Percentiles rank a stretch among this genome's conserved stretches.
Evolutionary conservation across 2,113 vertebrate genomes (phyloP).

Genomic region (Ageneiosus marmoratus): DNA sequence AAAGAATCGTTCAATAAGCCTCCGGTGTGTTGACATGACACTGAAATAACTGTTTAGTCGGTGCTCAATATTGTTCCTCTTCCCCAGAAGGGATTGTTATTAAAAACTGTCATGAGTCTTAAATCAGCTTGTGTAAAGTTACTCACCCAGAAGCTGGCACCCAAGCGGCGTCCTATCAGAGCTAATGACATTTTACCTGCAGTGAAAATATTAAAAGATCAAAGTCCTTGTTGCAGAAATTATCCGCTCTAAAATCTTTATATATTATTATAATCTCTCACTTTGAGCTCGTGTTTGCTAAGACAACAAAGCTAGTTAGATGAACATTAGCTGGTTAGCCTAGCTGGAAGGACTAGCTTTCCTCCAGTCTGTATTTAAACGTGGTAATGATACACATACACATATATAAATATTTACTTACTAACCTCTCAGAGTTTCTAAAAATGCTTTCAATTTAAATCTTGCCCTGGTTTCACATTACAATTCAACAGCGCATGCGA

Average conservation of each 20-base stretch:
- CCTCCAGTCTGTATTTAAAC: not conserved
- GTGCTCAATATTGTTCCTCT: not conserved
- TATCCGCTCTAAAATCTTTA: too few relatives aligned
- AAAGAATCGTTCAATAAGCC: too few relatives aligned
- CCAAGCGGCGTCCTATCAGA: constrained; percentile 24
- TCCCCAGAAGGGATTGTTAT: not conserved
- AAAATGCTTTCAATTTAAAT: not conserved
- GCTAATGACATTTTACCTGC: constrained; percentile 43
- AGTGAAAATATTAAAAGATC: not conserved
- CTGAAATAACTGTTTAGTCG: not conserved
- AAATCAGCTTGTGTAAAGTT: not conserved
- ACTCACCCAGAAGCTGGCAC: constrained; percentile 34
- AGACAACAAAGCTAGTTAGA: not conserved
- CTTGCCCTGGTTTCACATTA: not conserved
- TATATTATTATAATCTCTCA: too few relatives aligned
- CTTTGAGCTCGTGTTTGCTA: not conserved
- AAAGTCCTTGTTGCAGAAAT: too few relatives aligned
- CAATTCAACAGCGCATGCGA: not conserved
- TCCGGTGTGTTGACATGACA: not conserved
- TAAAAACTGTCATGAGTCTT: not conserved
- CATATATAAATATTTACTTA: not conserved
- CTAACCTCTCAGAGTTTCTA: not conserved
- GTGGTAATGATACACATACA: not conserved
- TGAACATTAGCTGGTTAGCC: not conserved
- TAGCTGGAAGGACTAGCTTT: not conserved